Percentiles rank a stretch among this genome's conserved stretches.
These are phyloP conservation scores for Oceanodroma leucorhoa DNA, from an alignment of 2,797 vertebrate genomes.

Conservation along the genomic window DNA sequence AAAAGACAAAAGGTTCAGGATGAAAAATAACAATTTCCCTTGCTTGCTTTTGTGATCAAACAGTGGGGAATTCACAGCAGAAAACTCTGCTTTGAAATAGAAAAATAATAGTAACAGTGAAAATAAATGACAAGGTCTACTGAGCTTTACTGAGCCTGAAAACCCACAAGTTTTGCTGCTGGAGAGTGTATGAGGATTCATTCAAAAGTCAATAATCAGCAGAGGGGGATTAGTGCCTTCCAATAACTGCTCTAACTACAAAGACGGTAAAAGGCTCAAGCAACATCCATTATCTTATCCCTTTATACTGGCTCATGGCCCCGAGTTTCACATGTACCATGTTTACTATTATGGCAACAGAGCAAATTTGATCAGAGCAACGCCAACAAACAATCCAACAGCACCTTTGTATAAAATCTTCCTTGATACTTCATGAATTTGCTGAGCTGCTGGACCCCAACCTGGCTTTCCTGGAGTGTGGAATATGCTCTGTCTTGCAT, in stretches of 20 bases:
- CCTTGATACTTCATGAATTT: background rate
- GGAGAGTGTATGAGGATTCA: background rate
- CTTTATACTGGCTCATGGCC: background rate
- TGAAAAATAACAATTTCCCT: slow-evolving; percentile 38
- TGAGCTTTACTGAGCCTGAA: slow-evolving; percentile 40
- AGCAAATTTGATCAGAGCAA: background rate
- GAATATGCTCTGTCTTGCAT: background rate
- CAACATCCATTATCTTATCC: slow-evolving; percentile 3
- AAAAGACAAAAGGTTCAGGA: slow-evolving; percentile 54
- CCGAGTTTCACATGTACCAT: background rate
- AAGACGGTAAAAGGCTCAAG: slow-evolving; percentile 28
- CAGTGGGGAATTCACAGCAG: slow-evolving; percentile 27
- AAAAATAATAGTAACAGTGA: slow-evolving; percentile 39
- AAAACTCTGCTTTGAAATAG: slow-evolving; percentile 50
- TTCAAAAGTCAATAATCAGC: slow-evolving; percentile 1
- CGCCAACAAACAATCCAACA: background rate
- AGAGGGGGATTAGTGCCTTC: slow-evolving; percentile 39
- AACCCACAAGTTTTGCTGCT: slow-evolving; percentile 14
- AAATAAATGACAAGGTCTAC: slow-evolving; percentile 28
- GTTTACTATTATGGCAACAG: background rate
- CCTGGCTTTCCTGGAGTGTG: background rate
- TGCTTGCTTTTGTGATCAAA: slow-evolving; percentile 46
- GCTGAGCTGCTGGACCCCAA: background rate
- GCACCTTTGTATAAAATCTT: background rate
- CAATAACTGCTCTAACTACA: slow-evolving; percentile 7